Evolutionary conservation across 1,140 invertebrate genomes (phyloP).

Genomic region (Hypsibius dujardini): DNA sequence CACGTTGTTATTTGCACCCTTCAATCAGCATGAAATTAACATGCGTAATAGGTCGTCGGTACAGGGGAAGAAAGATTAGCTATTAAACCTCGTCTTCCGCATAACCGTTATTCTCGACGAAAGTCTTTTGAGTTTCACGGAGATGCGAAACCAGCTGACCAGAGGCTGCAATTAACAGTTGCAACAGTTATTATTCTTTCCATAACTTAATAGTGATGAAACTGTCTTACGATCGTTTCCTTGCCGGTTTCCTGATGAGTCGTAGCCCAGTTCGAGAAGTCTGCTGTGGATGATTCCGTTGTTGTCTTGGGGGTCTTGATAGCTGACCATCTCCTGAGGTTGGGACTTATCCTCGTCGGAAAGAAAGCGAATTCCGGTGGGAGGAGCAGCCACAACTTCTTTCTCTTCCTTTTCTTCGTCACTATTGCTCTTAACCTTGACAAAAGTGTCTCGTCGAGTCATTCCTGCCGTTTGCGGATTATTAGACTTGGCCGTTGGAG

Average conservation of each 20-base stretch:
- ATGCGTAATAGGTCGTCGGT: neutral
- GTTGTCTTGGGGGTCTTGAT: too few relatives aligned
- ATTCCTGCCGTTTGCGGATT: neutral
- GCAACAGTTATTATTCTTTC: neutral
- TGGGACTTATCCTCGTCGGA: neutral
- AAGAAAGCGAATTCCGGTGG: neutral
- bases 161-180: neutral
- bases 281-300: too few relatives aligned
- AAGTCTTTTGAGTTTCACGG: constrained; percentile 1
- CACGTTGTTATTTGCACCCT: neutral
- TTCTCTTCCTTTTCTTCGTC: neutral
- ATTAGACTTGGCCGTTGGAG: neutral
- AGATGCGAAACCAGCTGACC: constrained; percentile 12
- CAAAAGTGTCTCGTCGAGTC: neutral
- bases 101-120: neutral
- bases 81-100: neutral
- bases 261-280: neutral
- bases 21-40: neutral
- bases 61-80: neutral
- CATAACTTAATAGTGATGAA: neutral
- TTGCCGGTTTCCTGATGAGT: neutral
- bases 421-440: neutral
- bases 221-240: neutral
- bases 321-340: too few relatives aligned
- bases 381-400: neutral